These are phyloP conservation scores for Thymelicus acteon DNA, from an alignment of 2,888 invertebrate genomes.

Conservation along the genomic window DNA sequence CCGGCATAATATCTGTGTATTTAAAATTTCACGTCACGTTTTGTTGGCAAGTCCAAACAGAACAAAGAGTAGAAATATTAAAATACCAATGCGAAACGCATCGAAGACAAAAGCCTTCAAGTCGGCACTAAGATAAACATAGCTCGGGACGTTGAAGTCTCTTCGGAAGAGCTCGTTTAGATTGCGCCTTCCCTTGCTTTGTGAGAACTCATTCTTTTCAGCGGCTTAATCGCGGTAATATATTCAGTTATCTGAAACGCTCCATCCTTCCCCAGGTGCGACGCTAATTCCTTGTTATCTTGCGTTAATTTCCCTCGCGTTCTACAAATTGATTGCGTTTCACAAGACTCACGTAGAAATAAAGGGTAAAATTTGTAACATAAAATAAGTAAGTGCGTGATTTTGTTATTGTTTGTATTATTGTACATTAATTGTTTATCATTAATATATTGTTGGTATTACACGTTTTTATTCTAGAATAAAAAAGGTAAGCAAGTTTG, in stretches of 20 bases:
- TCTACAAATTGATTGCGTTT: slow-evolving; percentile 69
- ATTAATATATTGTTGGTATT: background rate
- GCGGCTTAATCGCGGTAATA: slow-evolving; percentile 67
- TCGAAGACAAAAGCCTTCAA: slow-evolving; percentile 64
- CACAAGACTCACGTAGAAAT: slow-evolving; percentile 23
- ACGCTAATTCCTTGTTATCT: slow-evolving; percentile 72
- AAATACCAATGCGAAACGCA: slow-evolving; percentile 61
- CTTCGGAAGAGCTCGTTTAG: slow-evolving; percentile 61
- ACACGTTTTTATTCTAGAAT: background rate
- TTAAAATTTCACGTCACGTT: background rate
- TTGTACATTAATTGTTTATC: background rate
- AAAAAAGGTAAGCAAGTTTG: background rate
- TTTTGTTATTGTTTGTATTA: background rate
- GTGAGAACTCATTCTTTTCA: slow-evolving; percentile 67
- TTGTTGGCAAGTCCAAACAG: slow-evolving; percentile 24
- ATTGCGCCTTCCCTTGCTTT: slow-evolving; percentile 65
- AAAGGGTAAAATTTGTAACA: background rate
- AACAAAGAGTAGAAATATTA: slow-evolving; percentile 69
- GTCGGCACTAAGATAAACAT: slow-evolving; percentile 62
- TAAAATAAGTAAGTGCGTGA: background rate
- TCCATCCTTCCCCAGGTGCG: slow-evolving; percentile 74
- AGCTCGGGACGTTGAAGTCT: slow-evolving; percentile 59
- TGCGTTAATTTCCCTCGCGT: slow-evolving; percentile 70
- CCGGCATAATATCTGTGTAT: slow-evolving; percentile 11
- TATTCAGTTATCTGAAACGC: slow-evolving; percentile 72